Percentiles rank a stretch among this genome's conserved stretches.
These are phyloP conservation scores for Heteromormyrus szaboi DNA, from an alignment of 2,797 vertebrate genomes.

Conservation along the genomic window DNA sequence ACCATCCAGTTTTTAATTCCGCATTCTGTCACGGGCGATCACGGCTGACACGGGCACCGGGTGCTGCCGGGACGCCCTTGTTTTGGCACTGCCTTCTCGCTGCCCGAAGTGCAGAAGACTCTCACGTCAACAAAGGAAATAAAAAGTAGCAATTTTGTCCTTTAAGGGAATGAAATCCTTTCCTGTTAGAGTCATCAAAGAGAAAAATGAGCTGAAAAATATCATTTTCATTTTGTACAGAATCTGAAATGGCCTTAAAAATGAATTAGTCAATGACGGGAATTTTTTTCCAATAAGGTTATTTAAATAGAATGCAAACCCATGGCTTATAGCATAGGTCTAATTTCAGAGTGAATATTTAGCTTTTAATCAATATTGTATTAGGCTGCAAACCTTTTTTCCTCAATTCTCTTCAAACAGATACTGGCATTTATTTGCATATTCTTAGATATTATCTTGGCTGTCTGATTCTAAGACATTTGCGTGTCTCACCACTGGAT, in stretches of 20 bases:
- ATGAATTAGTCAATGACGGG: conserved; percentile 10
- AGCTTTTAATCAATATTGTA: conserved; percentile 7
- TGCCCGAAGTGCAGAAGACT: not conserved
- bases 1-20: conserved; percentile 14
- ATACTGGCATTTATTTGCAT: conserved; percentile 16
- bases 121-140: not conserved
- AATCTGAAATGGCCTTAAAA: conserved; percentile 29
- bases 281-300: conserved; percentile 6
- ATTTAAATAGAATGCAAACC: conserved; percentile 20
- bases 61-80: not conserved
- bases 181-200: conserved; percentile 17
- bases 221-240: conserved; percentile 36
- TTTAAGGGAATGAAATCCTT: conserved; percentile 41
- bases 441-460: conserved; percentile 4
- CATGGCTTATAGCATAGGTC: conserved; percentile 21
- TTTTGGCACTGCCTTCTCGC: not conserved
- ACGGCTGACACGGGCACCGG: not conserved
- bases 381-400: not conserved
- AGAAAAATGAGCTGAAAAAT: conserved; percentile 22
- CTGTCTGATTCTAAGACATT: conserved; percentile 4
- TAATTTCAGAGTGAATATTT: not conserved
- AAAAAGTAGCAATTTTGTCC: conserved; percentile 41
- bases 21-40: conserved; percentile 10
- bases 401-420: not conserved
- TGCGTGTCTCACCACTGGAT: not conserved